Conservation (phyloP, 2,797 vertebrate genomes). For the Enteromius paludinosus region DNA sequence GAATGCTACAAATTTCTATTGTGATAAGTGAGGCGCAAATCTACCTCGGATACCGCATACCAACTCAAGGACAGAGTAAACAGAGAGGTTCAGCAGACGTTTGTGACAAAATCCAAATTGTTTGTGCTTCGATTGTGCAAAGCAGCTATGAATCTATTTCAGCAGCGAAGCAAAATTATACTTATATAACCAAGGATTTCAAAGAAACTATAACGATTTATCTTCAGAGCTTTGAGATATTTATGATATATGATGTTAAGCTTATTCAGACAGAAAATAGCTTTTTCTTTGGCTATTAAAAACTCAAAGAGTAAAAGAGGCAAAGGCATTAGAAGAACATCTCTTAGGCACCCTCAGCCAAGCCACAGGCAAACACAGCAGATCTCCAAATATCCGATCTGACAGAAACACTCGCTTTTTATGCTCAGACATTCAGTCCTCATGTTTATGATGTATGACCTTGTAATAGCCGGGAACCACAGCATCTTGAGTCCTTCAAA, state of each 20-base stretch:
- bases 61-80: constrained; percentile 2
- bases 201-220: constrained; percentile 20
- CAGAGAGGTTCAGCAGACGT: neutral
- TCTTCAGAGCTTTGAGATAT: constrained; percentile 32
- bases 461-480: constrained; percentile 57
- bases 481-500: constrained; percentile 57
- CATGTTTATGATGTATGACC: constrained; percentile 47
- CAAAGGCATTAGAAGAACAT: constrained; percentile 11
- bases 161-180: constrained; percentile 10
- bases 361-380: constrained; percentile 46
- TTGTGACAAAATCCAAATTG: neutral
- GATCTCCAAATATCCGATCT: constrained; percentile 47
- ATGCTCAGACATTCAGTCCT: constrained; percentile 46
- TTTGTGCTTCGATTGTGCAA: constrained; percentile 4
- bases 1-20: neutral
- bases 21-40: neutral
- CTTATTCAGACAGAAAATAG: constrained; percentile 42
- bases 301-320: constrained; percentile 36
- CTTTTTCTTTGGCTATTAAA: constrained; percentile 20
- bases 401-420: constrained; percentile 40
- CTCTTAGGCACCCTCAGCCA: constrained; percentile 33
- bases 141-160: neutral
- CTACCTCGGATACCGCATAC: neutral
- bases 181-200: constrained; percentile 1
- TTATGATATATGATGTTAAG: constrained; percentile 44